phyloP scores from a whole-genome alignment of 2,888 invertebrate species.

The Perizoma affinitatum region DNA sequence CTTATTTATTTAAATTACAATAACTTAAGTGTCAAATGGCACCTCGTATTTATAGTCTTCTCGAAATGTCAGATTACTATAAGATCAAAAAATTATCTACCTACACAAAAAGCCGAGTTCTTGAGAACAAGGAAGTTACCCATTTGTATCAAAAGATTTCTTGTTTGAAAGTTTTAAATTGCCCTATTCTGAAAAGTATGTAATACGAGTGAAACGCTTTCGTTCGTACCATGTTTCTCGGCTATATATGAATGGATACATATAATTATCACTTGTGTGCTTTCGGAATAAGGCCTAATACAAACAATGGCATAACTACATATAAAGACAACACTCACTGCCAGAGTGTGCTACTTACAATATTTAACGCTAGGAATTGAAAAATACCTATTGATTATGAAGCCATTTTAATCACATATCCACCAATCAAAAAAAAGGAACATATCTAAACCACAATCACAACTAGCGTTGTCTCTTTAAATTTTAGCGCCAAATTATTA shows the following conservation, averaged over 20 bases:
- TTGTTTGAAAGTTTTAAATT: too few species aligned
- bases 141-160: too few species aligned
- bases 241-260: too few species aligned
- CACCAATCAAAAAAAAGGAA: constrained; percentile 13
- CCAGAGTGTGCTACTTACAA: constrained; percentile 5
- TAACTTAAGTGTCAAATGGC: constrained; percentile 47
- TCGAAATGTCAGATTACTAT: neutral
- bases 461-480: constrained; percentile 7
- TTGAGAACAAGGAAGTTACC: constrained; percentile 6
- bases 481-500: constrained; percentile 19
- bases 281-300: neutral
- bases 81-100: constrained; percentile 9
- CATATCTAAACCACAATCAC: constrained; percentile 21
- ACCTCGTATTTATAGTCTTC: constrained; percentile 32
- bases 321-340: constrained; percentile 15
- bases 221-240: too few species aligned
- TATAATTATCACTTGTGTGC: neutral
- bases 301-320: neutral
- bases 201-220: too few species aligned
- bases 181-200: too few species aligned
- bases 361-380: constrained; percentile 10
- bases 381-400: neutral
- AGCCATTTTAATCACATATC: constrained; percentile 19
- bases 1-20: constrained; percentile 25
- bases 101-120: neutral